Conservation (phyloP, 2,888 invertebrate genomes). For the Toxonevra muliebris region DNA sequence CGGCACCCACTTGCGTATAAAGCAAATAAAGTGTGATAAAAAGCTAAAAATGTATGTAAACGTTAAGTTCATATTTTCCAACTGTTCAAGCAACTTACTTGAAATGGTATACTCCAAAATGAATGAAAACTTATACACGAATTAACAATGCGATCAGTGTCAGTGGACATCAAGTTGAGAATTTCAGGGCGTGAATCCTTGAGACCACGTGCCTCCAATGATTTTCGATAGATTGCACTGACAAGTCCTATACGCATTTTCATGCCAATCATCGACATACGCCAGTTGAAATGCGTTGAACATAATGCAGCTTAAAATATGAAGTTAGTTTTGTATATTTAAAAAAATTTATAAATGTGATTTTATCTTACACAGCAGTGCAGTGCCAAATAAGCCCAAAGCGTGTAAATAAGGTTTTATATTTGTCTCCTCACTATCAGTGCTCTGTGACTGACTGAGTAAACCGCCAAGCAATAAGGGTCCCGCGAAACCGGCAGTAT, state of each 20-base stretch:
- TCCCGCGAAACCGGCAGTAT: conserved; percentile 86
- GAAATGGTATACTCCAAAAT: conserved; percentile 90
- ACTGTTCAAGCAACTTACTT: conserved; percentile 33
- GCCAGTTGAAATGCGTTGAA: conserved; percentile 89
- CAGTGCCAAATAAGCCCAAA: conserved; percentile 71
- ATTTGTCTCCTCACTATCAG: conserved; percentile 70
- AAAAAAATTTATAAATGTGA: not conserved
- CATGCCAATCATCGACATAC: conserved; percentile 82
- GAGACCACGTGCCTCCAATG: conserved; percentile 65
- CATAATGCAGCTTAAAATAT: conserved; percentile 74
- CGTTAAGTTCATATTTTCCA: not conserved
- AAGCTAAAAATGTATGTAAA: conserved; percentile 67
- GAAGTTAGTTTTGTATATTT: not conserved
- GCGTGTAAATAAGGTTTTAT: conserved; percentile 74
- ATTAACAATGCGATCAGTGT: conserved; percentile 93
- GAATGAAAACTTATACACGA: conserved; percentile 96
- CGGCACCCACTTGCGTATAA: conserved; percentile 87
- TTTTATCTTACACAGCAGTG: conserved; percentile 72
- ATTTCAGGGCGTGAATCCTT: conserved; percentile 80
- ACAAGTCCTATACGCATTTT: conserved; percentile 89
- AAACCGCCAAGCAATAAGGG: conserved; percentile 87
- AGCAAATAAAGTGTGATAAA: conserved; percentile 83
- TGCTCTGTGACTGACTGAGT: conserved; percentile 66
- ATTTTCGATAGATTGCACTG: conserved; percentile 78
- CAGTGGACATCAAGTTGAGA: conserved; percentile 96